Evolutionary conservation across 2,113 vertebrate genomes (phyloP).

Genomic region (Rhinoptilus africanus): DNA sequence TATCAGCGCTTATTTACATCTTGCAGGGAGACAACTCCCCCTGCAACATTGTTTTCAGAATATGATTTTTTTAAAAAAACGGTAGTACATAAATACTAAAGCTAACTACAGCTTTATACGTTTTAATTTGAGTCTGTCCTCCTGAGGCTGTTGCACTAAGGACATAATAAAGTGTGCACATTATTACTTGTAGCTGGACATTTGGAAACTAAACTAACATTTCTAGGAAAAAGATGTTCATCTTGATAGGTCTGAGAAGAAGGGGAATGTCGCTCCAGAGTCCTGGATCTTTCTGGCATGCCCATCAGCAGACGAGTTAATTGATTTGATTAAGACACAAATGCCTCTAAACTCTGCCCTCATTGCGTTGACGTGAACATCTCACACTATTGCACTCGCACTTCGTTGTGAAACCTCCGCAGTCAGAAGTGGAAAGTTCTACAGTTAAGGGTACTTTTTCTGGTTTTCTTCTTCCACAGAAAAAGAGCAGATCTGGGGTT

Average conservation of each 20-base stretch:
- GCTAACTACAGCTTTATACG: neutral
- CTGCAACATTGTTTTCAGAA: neutral
- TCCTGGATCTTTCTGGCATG: neutral
- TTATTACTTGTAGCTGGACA: neutral
- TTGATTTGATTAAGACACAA: neutral
- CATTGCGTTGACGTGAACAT: accelerated
- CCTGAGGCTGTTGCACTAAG: neutral
- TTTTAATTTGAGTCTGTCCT: neutral
- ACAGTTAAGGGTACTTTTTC: neutral
- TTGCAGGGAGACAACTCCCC: neutral
- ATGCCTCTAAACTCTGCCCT: neutral
- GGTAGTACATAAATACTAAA: neutral
- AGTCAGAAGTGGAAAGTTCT: neutral
- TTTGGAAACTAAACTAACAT: neutral
- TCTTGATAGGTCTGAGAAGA: neutral
- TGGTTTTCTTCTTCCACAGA: neutral
- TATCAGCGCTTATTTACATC: accelerated
- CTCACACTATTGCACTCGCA: accelerated
- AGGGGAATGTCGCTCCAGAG: neutral
- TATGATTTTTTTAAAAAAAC: accelerated
- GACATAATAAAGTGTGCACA: accelerated
- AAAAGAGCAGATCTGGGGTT: neutral
- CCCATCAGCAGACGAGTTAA: neutral
- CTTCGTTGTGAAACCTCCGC: neutral
- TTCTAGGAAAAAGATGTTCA: neutral